These are phyloP conservation scores for Lutjanus argentimaculatus DNA, from an alignment of 2,797 vertebrate species.

Conservation along the genomic window DNA sequence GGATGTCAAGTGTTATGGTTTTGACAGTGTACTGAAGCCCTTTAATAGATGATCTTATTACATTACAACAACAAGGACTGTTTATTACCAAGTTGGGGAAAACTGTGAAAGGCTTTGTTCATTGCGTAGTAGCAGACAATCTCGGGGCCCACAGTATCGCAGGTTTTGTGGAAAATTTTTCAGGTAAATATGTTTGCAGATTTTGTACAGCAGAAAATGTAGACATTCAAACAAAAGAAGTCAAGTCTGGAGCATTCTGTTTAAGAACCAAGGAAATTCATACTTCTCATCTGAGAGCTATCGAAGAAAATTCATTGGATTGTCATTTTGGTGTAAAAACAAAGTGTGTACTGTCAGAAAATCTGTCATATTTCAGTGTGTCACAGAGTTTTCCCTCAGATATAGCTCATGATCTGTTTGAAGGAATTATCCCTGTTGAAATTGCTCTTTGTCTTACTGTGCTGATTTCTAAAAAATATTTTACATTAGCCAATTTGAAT, in stretches of 20 bases:
- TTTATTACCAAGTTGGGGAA: constrained; percentile 25
- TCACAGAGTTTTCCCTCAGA: constrained; percentile 24
- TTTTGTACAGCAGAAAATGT: constrained; percentile 14
- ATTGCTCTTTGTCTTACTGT: constrained; percentile 22
- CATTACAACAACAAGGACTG: constrained; percentile 5
- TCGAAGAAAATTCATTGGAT: constrained; percentile 8
- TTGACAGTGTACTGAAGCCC: too few relatives aligned
- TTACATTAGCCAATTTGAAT: constrained; percentile 8
- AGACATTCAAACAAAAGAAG: not conserved
- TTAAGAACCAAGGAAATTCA: constrained; percentile 6
- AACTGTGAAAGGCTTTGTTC: constrained; percentile 24
- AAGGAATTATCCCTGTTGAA: constrained; percentile 11
- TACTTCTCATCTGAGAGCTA: constrained; percentile 10
- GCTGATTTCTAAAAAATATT: constrained; percentile 8
- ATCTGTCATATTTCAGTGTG: constrained; percentile 29
- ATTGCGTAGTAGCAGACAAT: constrained; percentile 2
- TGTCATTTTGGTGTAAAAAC: constrained; percentile 27
- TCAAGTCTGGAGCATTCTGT: constrained; percentile 6
- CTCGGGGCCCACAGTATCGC: not conserved
- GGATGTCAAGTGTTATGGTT: constrained; percentile 19
- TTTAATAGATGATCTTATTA: constrained; percentile 2
- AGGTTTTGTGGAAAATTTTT: constrained; percentile 14
- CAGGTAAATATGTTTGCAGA: constrained; percentile 12
- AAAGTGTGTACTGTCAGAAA: not conserved
- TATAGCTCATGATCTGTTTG: constrained; percentile 18